Percentiles rank a stretch among this genome's conserved stretches.
phyloP scores from a whole-genome alignment of 1,140 invertebrate species.

The Temnothorax longispinosus region DNA sequence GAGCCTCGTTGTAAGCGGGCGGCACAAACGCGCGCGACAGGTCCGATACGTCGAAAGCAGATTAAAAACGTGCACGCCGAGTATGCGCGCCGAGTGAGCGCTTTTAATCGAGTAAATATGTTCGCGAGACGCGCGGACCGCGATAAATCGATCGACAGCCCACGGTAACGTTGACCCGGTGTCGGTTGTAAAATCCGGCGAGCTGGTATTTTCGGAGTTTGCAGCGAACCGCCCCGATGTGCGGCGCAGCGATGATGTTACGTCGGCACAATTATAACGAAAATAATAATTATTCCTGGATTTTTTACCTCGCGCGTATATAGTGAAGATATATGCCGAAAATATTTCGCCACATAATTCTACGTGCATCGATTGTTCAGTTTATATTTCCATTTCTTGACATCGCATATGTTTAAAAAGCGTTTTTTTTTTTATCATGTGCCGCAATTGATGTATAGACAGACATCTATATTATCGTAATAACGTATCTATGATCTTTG shows the following conservation, averaged over 20 bases:
- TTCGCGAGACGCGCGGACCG: conserved; percentile 40
- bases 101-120: conserved; percentile 45
- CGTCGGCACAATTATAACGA: conserved; percentile 7
- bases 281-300: neutral
- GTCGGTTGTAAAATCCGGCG: neutral
- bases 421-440: neutral
- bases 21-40: conserved; percentile 4
- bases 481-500: neutral
- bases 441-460: neutral
- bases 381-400: neutral
- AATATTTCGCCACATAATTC: neutral
- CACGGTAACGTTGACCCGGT: neutral
- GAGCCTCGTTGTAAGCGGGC: neutral
- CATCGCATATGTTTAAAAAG: neutral
- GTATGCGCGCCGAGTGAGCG: conserved; percentile 4
- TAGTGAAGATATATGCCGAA: no score
- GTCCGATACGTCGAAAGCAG: conserved; percentile 29
- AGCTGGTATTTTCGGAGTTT: conserved; percentile 10
- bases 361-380: no score
- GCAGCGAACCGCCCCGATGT: neutral
- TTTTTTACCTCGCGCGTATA: neutral
- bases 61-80: conserved; percentile 38
- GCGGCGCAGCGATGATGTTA: neutral
- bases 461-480: neutral
- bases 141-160: conserved; percentile 44